These are phyloP conservation scores for Furcifer pardalis DNA, from an alignment of 2,797 vertebrate species.

Conservation along the genomic window DNA sequence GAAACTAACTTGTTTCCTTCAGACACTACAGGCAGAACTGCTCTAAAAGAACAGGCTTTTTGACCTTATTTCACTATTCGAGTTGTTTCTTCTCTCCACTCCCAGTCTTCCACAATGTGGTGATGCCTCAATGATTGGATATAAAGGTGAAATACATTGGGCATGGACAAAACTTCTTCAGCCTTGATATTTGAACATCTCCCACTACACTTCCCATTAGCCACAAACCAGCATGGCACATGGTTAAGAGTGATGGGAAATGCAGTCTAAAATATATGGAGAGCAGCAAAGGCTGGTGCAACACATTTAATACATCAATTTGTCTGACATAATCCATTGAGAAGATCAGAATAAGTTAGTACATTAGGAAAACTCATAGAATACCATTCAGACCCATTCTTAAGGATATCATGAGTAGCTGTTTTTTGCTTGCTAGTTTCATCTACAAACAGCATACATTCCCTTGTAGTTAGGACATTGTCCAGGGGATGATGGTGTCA, in stretches of 20 bases:
- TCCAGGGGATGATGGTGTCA: no score
- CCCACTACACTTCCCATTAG: background rate
- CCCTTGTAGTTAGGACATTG: no score
- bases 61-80: slow-evolving; percentile 38
- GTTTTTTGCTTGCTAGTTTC: no score
- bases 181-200: background rate
- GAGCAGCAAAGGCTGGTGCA: background rate
- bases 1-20: background rate
- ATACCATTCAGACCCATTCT: background rate
- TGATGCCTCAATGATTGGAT: slow-evolving; percentile 21
- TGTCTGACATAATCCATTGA: background rate
- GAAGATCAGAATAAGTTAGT: no score
- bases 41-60: slow-evolving; percentile 27
- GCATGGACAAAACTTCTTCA: background rate
- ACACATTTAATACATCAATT: background rate
- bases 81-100: slow-evolving; percentile 9
- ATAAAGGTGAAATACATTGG: background rate
- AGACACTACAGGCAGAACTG: slow-evolving; percentile 13
- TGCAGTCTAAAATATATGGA: background rate
- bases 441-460: no score
- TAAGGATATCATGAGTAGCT: no score
- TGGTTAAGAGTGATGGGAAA: background rate
- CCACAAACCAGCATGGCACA: background rate
- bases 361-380: no score
- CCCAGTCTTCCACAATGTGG: slow-evolving; percentile 17